These are phyloP conservation scores for Pithys albifrons DNA, from an alignment of 2,113 vertebrate species.

Conservation along the genomic window DNA sequence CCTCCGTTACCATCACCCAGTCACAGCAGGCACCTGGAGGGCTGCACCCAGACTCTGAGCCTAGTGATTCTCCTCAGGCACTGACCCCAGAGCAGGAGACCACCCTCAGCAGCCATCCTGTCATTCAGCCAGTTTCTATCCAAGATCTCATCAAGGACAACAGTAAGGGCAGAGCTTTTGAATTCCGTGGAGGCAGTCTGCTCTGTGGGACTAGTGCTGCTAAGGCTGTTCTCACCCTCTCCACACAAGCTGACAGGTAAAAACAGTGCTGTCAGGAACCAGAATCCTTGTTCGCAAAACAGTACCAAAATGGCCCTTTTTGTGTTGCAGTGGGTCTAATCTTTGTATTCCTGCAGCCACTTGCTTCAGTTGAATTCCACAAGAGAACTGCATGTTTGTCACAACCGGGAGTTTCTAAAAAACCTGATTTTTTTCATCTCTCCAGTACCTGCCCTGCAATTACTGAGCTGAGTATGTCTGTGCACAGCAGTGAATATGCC, in stretches of 20 bases:
- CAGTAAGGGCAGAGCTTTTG: conserved; percentile 79
- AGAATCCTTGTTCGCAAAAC: neutral
- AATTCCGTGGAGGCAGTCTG: conserved; percentile 86
- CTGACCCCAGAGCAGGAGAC: conserved; percentile 72
- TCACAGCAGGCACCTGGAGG: conserved; percentile 66
- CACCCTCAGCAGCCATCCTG: conserved; percentile 78
- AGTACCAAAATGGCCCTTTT: neutral
- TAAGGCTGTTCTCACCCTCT: conserved; percentile 89
- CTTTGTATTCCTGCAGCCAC: neutral
- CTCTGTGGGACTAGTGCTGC: conserved; percentile 84
- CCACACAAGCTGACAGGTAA: conserved; percentile 92
- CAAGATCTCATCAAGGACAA: conserved; percentile 90
- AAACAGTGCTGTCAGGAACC: neutral
- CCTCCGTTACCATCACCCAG: conserved; percentile 86
- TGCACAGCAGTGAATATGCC: neutral
- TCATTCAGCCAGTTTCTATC: conserved; percentile 88
- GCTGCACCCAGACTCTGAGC: conserved; percentile 67
- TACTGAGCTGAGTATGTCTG: neutral
- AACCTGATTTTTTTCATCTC: neutral
- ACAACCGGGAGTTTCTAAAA: neutral
- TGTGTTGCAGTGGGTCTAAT: neutral
- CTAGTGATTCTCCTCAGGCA: conserved; percentile 69
- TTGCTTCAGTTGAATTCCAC: neutral
- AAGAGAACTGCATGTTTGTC: neutral
- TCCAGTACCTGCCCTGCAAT: neutral